Conservation (phyloP, 2,113 vertebrate genomes). For the Megaceryle maxima region DNA sequence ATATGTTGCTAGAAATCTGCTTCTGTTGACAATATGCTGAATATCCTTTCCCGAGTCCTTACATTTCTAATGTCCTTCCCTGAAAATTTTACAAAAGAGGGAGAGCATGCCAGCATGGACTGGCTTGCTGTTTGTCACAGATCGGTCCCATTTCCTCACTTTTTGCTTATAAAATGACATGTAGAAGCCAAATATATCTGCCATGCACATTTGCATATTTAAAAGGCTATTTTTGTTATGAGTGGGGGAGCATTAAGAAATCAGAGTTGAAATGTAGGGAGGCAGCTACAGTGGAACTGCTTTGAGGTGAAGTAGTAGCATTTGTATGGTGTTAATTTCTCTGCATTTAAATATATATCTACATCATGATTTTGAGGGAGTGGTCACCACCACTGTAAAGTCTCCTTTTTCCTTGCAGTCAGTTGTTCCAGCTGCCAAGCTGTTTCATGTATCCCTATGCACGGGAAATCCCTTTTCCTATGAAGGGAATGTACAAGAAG, state of each 20-base stretch:
- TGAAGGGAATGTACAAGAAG: background rate
- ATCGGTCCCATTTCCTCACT: background rate
- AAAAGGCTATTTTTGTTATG: background rate
- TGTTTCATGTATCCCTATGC: background rate
- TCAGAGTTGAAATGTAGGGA: background rate
- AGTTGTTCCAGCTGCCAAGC: background rate
- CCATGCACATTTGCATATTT: background rate
- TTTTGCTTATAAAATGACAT: background rate
- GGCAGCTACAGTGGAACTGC: background rate
- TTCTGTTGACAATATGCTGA: background rate
- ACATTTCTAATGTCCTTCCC: background rate
- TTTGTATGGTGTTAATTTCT: background rate
- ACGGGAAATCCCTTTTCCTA: slow-evolving; percentile 15
- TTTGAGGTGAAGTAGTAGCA: background rate
- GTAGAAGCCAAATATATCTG: background rate
- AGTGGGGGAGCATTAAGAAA: slow-evolving; percentile 4
- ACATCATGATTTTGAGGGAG: rapidly evolving
- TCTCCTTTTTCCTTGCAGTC: background rate
- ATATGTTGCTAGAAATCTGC: background rate
- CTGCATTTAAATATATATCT: background rate
- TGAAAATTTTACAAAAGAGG: background rate
- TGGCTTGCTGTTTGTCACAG: background rate
- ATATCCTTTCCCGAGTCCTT: background rate
- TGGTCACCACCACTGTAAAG: background rate
- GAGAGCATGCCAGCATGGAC: background rate